Percentiles rank a stretch among this genome's conserved stretches.
Evolutionary conservation across 2,113 vertebrate genomes (phyloP).

Genomic region (Megaceryle maxima): DNA sequence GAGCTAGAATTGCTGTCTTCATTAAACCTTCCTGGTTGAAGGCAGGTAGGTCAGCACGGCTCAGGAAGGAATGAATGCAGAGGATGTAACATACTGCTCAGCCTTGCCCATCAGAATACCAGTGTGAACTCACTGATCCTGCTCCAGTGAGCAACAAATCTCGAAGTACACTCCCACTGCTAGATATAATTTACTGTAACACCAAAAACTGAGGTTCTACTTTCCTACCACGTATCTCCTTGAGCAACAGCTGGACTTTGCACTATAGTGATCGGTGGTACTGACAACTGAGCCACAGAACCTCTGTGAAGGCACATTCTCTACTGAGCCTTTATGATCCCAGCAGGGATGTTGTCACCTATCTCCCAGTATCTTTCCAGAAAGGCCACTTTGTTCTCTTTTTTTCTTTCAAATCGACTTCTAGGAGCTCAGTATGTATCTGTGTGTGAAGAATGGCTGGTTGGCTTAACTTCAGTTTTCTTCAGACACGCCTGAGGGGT

Average conservation of each 20-base stretch:
- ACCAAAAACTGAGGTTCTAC: neutral
- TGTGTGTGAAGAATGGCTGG: neutral
- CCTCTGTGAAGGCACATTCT: neutral
- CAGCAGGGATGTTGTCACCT: neutral
- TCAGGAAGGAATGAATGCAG: neutral
- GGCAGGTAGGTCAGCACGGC: neutral
- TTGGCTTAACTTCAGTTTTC: neutral
- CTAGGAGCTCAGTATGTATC: neutral
- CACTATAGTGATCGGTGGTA: neutral
- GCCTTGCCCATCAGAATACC: neutral
- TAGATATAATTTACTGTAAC: neutral
- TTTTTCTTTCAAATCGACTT: neutral
- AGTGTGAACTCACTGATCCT: neutral
- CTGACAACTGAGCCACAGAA: neutral
- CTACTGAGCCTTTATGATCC: neutral
- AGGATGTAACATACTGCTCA: neutral
- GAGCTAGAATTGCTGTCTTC: neutral
- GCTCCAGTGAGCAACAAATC: neutral
- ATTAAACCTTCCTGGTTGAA: neutral
- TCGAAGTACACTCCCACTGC: neutral
- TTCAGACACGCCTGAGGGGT: neutral
- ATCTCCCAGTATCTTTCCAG: neutral
- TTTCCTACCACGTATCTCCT: neutral
- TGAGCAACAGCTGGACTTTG: neutral
- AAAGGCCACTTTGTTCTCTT: neutral